Percentiles rank a stretch among this genome's conserved stretches.
Evolutionary conservation across 92 coral and sea anemone genomes (phyloP).

Genomic region (Heteractis magnifica): DNA sequence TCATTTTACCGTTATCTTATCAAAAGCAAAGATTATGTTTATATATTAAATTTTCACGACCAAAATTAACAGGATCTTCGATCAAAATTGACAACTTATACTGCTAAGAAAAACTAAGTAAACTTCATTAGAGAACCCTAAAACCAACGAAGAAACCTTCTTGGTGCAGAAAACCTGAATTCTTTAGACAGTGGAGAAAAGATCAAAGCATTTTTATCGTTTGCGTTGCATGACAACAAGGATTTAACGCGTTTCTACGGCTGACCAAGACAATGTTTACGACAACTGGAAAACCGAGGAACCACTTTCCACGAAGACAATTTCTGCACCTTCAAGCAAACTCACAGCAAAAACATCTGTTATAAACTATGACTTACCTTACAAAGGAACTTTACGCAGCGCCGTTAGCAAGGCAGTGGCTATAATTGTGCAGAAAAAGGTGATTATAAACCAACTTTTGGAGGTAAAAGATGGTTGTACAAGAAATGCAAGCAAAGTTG

Average conservation of each 20-base stretch:
- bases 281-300: conserved; percentile 20
- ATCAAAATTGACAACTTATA: background rate
- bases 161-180: background rate
- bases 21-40: background rate
- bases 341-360: background rate
- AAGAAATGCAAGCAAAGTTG: conserved; percentile 62
- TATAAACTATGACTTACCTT: conserved; percentile 11
- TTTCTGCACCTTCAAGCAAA: conserved; percentile 17
- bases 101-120: background rate
- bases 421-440: conserved; percentile 7
- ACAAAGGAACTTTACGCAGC: background rate
- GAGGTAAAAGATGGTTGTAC: conserved; percentile 38
- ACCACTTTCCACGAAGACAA: conserved; percentile 26
- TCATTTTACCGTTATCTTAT: background rate
- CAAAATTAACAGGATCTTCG: background rate
- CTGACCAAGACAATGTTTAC: conserved; percentile 39
- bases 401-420: background rate
- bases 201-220: conserved; percentile 4
- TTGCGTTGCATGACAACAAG: conserved; percentile 39
- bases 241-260: conserved; percentile 29
- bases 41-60: background rate
- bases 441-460: conserved; percentile 7
- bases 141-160: background rate
- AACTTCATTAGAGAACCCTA: background rate
- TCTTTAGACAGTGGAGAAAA: background rate